Percentiles rank a stretch among this genome's conserved stretches.
Conservation (phyloP, 2,797 vertebrate genomes). For the Arrhamphus sclerolepis region DNA sequence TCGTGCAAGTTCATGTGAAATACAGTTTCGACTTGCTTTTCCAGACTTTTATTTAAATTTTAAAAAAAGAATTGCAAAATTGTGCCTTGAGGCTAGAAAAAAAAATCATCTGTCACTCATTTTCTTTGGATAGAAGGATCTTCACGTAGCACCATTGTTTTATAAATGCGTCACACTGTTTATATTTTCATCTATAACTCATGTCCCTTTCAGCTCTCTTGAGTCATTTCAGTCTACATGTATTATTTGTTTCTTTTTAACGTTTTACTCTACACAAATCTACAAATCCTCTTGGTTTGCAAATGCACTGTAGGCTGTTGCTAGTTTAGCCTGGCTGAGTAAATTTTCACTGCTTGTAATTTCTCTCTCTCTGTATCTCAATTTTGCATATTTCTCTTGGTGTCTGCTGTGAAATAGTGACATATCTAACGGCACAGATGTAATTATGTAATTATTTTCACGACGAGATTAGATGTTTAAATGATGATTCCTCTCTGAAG, state of each 20-base stretch:
- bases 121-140: slow-evolving; percentile 15
- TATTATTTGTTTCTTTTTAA: slow-evolving; percentile 33
- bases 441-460: not conserved
- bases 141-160: slow-evolving; percentile 33
- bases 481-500: not conserved
- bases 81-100: not conserved
- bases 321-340: slow-evolving; percentile 57
- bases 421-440: slow-evolving; percentile 18
- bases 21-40: not conserved
- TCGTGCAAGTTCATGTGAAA: slow-evolving; percentile 8
- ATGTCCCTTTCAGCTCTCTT: slow-evolving; percentile 37
- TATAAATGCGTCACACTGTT: slow-evolving; percentile 44
- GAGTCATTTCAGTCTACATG: slow-evolving; percentile 28
- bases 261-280: slow-evolving; percentile 35
- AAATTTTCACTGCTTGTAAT: slow-evolving; percentile 45
- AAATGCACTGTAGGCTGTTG: slow-evolving; percentile 57
- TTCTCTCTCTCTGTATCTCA: slow-evolving; percentile 17
- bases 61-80: slow-evolving; percentile 7
- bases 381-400: slow-evolving; percentile 13
- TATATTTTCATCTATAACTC: slow-evolving; percentile 41
- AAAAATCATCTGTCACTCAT: not conserved
- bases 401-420: slow-evolving; percentile 43
- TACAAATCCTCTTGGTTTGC: slow-evolving; percentile 49
- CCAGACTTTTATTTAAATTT: not conserved
- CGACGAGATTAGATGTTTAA: not conserved